phyloP scores from a whole-genome alignment of 2,113 vertebrate genomes.

The Bubo scandiacus region DNA sequence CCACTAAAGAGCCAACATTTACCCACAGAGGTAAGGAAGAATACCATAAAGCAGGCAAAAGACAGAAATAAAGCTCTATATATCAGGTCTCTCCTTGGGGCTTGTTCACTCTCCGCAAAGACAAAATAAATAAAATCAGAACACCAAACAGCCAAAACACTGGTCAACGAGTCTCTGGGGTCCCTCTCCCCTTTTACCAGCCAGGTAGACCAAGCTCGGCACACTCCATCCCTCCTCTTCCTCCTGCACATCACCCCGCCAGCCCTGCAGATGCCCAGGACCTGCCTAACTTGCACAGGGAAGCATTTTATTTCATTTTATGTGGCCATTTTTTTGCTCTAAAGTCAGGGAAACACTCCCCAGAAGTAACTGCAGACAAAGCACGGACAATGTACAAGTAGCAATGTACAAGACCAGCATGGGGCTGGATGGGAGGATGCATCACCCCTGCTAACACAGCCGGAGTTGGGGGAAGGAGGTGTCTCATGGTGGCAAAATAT shows the following conservation, averaged over 20 bases:
- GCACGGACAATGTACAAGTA: rapidly evolving
- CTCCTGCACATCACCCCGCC: background rate
- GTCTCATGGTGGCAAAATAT: background rate
- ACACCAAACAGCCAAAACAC: background rate
- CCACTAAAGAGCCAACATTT: slow-evolving; percentile 60
- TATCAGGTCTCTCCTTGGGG: background rate
- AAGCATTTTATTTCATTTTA: background rate
- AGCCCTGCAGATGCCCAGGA: background rate
- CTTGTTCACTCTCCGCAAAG: background rate
- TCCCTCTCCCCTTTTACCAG: background rate
- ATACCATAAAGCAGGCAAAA: background rate
- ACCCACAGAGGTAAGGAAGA: slow-evolving; percentile 49
- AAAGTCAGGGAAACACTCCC: background rate
- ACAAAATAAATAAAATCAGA: background rate
- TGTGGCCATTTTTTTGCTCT: background rate
- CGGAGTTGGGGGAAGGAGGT: background rate
- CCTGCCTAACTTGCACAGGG: background rate
- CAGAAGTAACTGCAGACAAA: background rate
- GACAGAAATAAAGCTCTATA: slow-evolving; percentile 29
- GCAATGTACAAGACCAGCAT: rapidly evolving
- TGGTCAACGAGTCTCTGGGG: rapidly evolving
- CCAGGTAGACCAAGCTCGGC: background rate
- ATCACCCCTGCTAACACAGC: no score
- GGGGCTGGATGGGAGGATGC: rapidly evolving
- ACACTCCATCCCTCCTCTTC: background rate